Base-by-base conservation (phyloP, 2,113 vertebrate species). In the Limnothrissa miodon region DNA sequence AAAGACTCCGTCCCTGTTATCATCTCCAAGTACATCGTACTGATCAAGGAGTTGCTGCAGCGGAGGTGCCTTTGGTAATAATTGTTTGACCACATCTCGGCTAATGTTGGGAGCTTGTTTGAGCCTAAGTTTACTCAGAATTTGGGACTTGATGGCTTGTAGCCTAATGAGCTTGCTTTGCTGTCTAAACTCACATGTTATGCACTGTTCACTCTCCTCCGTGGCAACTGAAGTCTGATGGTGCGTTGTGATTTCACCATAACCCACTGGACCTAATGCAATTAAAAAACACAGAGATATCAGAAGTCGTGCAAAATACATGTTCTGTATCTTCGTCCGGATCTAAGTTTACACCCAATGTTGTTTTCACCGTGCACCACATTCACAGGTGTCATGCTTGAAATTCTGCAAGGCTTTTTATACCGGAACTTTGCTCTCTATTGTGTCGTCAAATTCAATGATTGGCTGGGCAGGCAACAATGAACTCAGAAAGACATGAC, bases 111-210 rank as follows among this genome's bases (percentile, higher is more conserved):
- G 98, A 87, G 98, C 97, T 87, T 98, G 95, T 85, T 97, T 97
- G 94, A 99, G 97, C 0, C 97, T 96, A 90, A 99, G 96, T 90
- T 99, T 99, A 94, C 97, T 99, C 91, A 99, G 95, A 88, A 99
- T 99, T 86, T 99, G 97, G n/a, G 96, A 96, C 89, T 99, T 99
- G 89, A 99, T 99, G 56, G 97, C 96, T 95, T 99, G 96, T 90
- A 99, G 90, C 82, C 98, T 94, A 93, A 98, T 97, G 90, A 94
- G 96, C 91, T 96, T 98, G 81, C 96, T 98, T 85, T 97, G 98
- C 93, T 99, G 96, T 86, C 98, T 96, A 94, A 96, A 96, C 19
- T 94, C 95, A 92, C 98, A 99, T 87, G 95, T 95, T 33, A 97
- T 94, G 90, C 98, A 99, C 89, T 94, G 94, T 90, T 96, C 96